A percentile compares a stretch with the other conserved stretches of the same genome.
Evolutionary conservation across 2,888 invertebrate species (phyloP).

Genomic region (Scaptomyza caliginosa): DNA sequence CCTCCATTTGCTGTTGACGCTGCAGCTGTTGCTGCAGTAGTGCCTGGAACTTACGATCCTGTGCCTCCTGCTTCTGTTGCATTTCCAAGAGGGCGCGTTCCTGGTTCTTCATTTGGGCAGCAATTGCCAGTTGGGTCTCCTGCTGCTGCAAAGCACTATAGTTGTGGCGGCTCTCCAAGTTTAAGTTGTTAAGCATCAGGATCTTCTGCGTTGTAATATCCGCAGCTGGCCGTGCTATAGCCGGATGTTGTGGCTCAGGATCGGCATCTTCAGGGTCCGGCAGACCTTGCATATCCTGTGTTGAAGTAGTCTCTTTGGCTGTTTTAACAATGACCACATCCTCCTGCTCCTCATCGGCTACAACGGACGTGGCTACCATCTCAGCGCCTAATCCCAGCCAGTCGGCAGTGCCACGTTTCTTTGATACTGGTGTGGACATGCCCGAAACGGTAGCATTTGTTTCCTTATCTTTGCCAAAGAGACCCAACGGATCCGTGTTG

Average conservation of each 20-base stretch:
- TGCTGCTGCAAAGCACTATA: conserved; percentile 81
- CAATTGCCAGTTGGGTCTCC: conserved; percentile 81
- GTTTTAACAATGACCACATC: conserved; percentile 18
- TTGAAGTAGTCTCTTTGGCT: conserved; percentile 19
- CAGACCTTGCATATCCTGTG: conserved; percentile 50
- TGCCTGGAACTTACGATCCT: conserved; percentile 81
- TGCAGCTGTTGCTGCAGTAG: conserved; percentile 82
- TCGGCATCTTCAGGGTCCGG: conserved; percentile 45
- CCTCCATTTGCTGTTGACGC: conserved; percentile 82
- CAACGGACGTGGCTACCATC: conserved; percentile 27
- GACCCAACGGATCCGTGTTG: conserved; percentile 72
- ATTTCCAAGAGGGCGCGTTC: conserved; percentile 81
- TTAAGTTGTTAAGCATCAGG: conserved; percentile 73
- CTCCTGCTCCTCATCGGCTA: conserved; percentile 26
- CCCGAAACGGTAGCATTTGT: conserved; percentile 52
- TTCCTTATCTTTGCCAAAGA: conserved; percentile 71
- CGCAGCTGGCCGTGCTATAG: neutral
- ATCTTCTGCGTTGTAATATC: conserved; percentile 67
- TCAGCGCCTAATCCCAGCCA: conserved; percentile 82
- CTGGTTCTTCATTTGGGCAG: conserved; percentile 82
- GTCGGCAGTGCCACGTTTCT: conserved; percentile 79
- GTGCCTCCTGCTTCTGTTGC: conserved; percentile 82
- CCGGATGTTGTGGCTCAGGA: conserved; percentile 5
- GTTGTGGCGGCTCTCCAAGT: conserved; percentile 77
- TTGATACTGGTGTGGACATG: conserved; percentile 73